Conservation (phyloP, 2,113 vertebrate species). For the Spea bombifrons region DNA sequence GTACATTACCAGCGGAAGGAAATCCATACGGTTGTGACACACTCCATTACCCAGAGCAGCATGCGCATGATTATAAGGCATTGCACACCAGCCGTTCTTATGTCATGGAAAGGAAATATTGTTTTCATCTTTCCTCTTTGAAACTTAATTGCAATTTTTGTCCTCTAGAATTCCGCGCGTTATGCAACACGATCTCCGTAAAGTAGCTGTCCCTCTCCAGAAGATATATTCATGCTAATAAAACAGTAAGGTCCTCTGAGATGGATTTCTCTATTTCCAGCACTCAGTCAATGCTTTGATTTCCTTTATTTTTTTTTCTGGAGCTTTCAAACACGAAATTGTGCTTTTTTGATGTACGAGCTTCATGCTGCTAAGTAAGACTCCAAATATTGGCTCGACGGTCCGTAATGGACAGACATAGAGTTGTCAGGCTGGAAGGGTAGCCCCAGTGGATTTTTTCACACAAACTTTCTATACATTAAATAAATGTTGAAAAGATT, state of each 20-base stretch:
- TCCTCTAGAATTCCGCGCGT: neutral
- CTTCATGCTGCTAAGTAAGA: too few relatives aligned
- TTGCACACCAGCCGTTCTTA: slow-evolving; percentile 12
- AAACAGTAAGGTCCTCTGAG: neutral
- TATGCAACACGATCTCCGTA: too few relatives aligned
- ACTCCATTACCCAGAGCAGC: slow-evolving; percentile 43
- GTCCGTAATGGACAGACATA: too few relatives aligned
- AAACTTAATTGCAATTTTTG: slow-evolving; percentile 21
- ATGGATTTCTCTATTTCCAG: neutral
- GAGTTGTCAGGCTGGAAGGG: too few relatives aligned
- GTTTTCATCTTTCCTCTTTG: slow-evolving; percentile 32
- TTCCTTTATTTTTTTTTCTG: neutral
- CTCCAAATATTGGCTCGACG: too few relatives aligned
- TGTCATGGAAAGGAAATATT: slow-evolving; percentile 40
- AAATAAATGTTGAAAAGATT: too few relatives aligned
- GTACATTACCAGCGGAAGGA: slow-evolving; percentile 42
- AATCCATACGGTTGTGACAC: slow-evolving; percentile 39
- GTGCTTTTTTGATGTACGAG: too few relatives aligned
- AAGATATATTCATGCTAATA: slow-evolving; percentile 13
- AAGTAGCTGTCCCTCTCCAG: too few relatives aligned
- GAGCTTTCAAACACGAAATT: too few relatives aligned
- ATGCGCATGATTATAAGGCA: slow-evolving; percentile 40
- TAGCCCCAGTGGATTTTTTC: too few relatives aligned
- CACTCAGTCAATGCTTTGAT: neutral
- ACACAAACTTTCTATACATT: too few relatives aligned